These are phyloP conservation scores for Chunga burmeisteri DNA, from an alignment of 2,113 vertebrate genomes.

Conservation along the genomic window DNA sequence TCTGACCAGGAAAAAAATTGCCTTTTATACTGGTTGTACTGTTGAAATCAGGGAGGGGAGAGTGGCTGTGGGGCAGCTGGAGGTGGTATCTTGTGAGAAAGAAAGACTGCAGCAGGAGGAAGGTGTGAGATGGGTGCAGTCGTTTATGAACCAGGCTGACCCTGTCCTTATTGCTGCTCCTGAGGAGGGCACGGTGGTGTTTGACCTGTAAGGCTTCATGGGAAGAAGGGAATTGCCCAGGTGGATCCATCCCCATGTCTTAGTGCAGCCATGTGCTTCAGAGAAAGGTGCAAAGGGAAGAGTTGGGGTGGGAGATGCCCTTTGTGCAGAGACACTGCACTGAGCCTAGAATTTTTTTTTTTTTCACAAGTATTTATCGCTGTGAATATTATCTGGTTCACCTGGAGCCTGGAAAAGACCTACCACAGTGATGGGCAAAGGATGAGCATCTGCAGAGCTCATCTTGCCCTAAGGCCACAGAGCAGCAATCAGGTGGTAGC, in stretches of 20 bases:
- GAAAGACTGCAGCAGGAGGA: background rate
- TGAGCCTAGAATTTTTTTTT: background rate
- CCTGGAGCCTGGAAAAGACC: conserved; percentile 25
- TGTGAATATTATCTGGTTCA: background rate
- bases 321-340: background rate
- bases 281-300: background rate
- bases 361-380: background rate
- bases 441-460: conserved; percentile 36
- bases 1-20: background rate
- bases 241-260: fast-evolving
- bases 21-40: background rate
- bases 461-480: background rate
- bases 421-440: conserved; percentile 3
- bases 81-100: background rate
- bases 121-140: background rate
- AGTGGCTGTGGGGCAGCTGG: background rate
- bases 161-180: background rate
- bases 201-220: background rate
- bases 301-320: background rate
- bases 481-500: background rate
- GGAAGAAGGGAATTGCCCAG: background rate
- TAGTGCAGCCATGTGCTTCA: background rate
- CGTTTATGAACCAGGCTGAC: background rate
- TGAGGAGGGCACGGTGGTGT: fast-evolving
- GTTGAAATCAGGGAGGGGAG: background rate